A percentile compares a stretch with the other conserved stretches of the same genome.
Conservation (phyloP, 2,113 vertebrate genomes). For the Eulacestoma nigropectus region DNA sequence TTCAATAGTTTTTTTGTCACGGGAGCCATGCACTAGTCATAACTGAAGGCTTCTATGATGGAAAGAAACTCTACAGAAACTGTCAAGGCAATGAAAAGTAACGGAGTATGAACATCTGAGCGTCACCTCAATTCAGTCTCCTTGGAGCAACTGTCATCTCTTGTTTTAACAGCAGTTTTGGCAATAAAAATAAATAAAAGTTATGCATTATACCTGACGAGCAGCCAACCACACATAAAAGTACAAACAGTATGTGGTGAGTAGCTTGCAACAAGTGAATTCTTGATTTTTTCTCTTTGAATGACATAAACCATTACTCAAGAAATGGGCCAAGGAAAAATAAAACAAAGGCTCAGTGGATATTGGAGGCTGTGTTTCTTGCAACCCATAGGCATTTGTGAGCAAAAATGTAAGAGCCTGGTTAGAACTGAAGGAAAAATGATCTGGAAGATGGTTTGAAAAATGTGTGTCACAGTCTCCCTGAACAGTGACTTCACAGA, state of each 20-base stretch:
- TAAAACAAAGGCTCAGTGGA: not conserved
- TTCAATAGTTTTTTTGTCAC: not conserved
- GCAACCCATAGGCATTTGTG: not conserved
- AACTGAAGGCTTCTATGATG: not conserved
- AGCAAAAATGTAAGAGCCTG: not conserved
- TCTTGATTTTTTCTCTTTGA: not conserved
- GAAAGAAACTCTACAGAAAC: conserved; percentile 6
- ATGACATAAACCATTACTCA: not conserved
- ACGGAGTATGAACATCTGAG: not conserved
- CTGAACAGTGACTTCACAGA: not conserved
- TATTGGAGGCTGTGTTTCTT: not conserved
- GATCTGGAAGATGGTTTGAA: not conserved
- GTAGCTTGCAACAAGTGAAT: not conserved
- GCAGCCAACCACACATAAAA: not conserved
- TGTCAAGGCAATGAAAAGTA: conserved; percentile 37
- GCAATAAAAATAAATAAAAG: conserved; percentile 1
- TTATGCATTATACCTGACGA: not conserved
- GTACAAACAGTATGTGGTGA: not conserved
- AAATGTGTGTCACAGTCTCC: not conserved
- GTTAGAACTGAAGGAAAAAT: not conserved
- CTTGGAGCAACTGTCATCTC: not conserved
- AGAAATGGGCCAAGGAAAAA: not conserved
- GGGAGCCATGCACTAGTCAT: not conserved
- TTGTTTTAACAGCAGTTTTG: not conserved
- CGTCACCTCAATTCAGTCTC: not conserved